phyloP scores from a whole-genome alignment of 1,140 invertebrate species.

The Nomia melanderi region DNA sequence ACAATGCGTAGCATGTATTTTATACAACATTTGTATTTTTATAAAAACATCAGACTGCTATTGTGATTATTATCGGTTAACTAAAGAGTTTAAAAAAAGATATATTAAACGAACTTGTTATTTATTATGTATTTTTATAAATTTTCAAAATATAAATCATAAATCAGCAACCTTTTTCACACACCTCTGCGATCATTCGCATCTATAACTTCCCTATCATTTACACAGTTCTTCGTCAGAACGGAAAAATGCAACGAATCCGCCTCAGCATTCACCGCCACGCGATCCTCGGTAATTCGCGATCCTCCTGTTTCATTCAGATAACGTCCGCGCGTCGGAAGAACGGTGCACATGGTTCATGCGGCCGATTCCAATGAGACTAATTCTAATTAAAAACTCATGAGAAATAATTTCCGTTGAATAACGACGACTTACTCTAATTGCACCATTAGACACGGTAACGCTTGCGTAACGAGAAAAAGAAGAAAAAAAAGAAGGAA shows the following conservation, averaged over 20 bases:
- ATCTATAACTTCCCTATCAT: neutral
- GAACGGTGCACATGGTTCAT: too few relatives aligned
- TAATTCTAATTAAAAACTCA: neutral
- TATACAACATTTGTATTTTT: neutral
- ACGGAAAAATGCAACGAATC: too few relatives aligned
- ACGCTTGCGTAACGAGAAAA: neutral
- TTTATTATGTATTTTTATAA: conserved; percentile 11
- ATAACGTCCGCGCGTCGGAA: too few relatives aligned
- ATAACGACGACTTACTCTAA: neutral
- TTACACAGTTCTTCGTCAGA: neutral
- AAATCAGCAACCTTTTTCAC: neutral
- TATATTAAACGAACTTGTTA: neutral
- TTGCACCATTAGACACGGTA: neutral
- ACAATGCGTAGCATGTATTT: neutral
- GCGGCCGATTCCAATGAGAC: neutral
- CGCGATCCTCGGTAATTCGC: too few relatives aligned
- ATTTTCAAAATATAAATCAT: neutral
- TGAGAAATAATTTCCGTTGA: neutral
- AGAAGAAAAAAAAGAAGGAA: too few relatives aligned
- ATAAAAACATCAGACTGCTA: neutral
- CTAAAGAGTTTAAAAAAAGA: neutral
- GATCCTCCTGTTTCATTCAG: too few relatives aligned
- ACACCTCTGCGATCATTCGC: neutral
- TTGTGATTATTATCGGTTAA: neutral
- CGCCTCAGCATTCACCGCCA: too few relatives aligned